Evolutionary conservation across 2,113 vertebrate genomes (phyloP).

Genomic region (Meles meles): DNA sequence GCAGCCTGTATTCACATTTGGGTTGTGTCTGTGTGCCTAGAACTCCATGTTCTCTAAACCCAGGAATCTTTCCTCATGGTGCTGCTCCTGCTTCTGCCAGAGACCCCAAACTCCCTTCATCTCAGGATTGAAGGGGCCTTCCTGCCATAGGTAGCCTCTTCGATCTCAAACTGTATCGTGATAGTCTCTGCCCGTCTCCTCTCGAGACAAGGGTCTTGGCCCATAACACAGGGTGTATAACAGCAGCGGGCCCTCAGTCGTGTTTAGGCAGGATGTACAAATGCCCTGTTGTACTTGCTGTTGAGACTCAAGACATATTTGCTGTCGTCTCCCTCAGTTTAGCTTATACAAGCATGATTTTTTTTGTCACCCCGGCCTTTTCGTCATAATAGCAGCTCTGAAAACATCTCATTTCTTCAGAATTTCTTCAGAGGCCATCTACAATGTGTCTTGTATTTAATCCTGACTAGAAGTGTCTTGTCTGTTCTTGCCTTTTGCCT

Average conservation of each 20-base stretch:
- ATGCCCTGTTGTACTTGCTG: no score
- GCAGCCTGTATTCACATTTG: not conserved
- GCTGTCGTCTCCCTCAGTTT: not conserved
- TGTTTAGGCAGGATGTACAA: not conserved
- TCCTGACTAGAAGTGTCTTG: not conserved
- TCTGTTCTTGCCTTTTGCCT: conserved; percentile 18
- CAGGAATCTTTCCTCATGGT: not conserved
- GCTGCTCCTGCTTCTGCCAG: not conserved
- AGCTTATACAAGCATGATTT: not conserved
- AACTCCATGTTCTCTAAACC: not conserved
- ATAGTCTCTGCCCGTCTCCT: not conserved
- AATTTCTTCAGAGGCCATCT: not conserved
- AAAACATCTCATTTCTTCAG: not conserved
- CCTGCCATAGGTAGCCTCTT: not conserved
- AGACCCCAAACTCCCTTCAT: not conserved
- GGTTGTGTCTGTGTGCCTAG: not conserved
- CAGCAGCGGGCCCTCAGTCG: rapidly evolving
- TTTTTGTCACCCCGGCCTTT: not conserved
- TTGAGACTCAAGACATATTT: not conserved
- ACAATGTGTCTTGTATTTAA: not conserved
- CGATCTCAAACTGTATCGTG: rapidly evolving
- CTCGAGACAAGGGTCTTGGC: not conserved
- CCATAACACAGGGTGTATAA: not conserved
- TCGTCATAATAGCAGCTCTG: not conserved
- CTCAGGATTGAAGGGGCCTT: not conserved